A percentile compares a stretch with the other conserved stretches of the same genome.
Evolutionary conservation across 2,113 vertebrate genomes (phyloP).

Genomic region (Sceloporus tristichus): DNA sequence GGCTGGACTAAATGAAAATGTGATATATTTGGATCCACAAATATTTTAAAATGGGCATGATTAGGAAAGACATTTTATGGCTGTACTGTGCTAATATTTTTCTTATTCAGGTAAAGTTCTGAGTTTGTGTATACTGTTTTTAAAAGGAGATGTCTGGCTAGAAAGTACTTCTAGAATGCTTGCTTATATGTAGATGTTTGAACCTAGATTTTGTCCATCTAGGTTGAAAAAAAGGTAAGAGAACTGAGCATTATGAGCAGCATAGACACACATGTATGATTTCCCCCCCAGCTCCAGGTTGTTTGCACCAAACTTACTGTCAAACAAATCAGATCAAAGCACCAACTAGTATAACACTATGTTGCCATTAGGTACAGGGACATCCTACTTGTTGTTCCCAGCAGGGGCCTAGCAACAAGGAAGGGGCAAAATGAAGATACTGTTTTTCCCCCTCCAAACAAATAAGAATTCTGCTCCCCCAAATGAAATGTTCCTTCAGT

Average conservation of each 20-base stretch:
- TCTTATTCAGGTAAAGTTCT: slow-evolving; percentile 3
- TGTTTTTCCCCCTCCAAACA: too few species aligned
- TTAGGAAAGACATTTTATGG: slow-evolving; percentile 47
- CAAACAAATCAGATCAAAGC: background rate
- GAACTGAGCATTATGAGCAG: slow-evolving; percentile 13
- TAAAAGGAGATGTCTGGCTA: slow-evolving; percentile 11
- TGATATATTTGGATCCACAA: slow-evolving; percentile 67
- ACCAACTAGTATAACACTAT: background rate
- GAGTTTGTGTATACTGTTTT: background rate
- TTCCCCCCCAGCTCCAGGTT: background rate
- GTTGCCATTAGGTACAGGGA: too few species aligned
- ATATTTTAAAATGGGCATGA: slow-evolving; percentile 25
- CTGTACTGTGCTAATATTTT: slow-evolving; percentile 24
- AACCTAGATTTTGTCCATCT: background rate
- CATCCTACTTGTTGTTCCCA: too few species aligned
- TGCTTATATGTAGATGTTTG: background rate
- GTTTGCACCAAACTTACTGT: background rate
- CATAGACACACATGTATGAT: background rate
- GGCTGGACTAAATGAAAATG: slow-evolving; percentile 46
- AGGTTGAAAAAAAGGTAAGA: background rate
- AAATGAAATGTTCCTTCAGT: too few species aligned
- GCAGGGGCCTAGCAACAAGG: too few species aligned
- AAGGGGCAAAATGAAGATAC: too few species aligned
- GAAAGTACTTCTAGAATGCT: background rate
- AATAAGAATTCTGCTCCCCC: too few species aligned